phyloP scores from a whole-genome alignment of 2,113 vertebrate genomes.

The Excalfactoria chinensis region DNA sequence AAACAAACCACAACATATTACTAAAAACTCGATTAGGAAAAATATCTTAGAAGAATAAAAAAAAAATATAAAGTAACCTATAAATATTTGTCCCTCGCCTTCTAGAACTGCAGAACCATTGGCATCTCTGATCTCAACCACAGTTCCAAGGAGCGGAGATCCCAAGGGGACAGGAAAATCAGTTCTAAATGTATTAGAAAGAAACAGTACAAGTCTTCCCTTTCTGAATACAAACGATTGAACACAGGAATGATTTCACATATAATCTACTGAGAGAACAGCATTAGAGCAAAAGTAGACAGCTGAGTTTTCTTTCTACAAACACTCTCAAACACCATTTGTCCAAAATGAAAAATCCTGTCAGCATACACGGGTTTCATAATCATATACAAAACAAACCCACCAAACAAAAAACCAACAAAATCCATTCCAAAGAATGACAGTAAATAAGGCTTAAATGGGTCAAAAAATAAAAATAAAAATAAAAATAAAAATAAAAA shows the following conservation, averaged over 20 bases:
- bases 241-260: neutral
- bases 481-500: too few relatives aligned
- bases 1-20: neutral
- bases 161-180: constrained; percentile 84
- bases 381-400: neutral
- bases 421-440: neutral
- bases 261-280: neutral
- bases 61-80: constrained; percentile 82
- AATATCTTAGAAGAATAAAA: neutral
- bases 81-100: constrained; percentile 92
- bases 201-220: neutral
- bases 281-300: neutral
- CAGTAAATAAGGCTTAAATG: neutral
- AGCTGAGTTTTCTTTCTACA: neutral
- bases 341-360: neutral
- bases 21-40: neutral
- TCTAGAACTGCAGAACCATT: constrained; percentile 78
- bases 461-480: neutral
- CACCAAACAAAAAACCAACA: neutral
- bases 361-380: neutral
- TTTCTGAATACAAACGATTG: neutral
- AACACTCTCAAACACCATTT: neutral
- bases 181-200: constrained; percentile 70
- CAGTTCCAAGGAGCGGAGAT: constrained; percentile 84
- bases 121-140: constrained; percentile 87